Conservation (phyloP, 1,140 invertebrate species). For the Achroia grisella region DNA sequence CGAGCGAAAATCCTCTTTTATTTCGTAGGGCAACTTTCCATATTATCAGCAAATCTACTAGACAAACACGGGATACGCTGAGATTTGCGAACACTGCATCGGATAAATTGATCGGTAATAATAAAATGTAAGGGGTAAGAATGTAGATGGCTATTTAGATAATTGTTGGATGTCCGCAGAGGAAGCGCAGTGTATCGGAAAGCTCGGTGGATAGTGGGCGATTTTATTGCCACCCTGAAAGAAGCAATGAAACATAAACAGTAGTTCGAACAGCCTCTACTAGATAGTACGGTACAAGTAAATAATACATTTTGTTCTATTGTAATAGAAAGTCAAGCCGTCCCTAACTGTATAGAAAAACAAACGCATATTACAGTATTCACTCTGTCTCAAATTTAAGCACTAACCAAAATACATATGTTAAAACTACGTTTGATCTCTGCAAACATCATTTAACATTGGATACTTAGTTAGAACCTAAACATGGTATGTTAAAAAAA, state of each 20-base stretch:
- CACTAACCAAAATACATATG: no score
- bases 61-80: slow-evolving; percentile 51
- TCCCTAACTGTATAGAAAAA: no score
- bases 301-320: no score
- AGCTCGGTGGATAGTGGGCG: slow-evolving; percentile 49
- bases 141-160: slow-evolving; percentile 73
- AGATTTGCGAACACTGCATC: slow-evolving; percentile 53
- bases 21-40: slow-evolving; percentile 32
- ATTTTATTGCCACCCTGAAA: slow-evolving; percentile 44
- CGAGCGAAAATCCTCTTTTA: slow-evolving; percentile 39
- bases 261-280: no score
- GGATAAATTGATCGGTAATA: slow-evolving; percentile 72
- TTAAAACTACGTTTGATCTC: no score
- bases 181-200: slow-evolving; percentile 63
- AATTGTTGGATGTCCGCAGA: slow-evolving; percentile 62
- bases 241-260: neutral
- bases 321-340: no score
- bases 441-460: no score
- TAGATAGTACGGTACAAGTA: no score
- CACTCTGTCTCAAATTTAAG: no score
- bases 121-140: slow-evolving; percentile 73
- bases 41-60: slow-evolving; percentile 54
- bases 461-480: no score
- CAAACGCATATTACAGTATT: no score
- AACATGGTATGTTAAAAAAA: no score